These are phyloP conservation scores for Samia ricini DNA, from an alignment of 1,140 invertebrate species.

Conservation along the genomic window DNA sequence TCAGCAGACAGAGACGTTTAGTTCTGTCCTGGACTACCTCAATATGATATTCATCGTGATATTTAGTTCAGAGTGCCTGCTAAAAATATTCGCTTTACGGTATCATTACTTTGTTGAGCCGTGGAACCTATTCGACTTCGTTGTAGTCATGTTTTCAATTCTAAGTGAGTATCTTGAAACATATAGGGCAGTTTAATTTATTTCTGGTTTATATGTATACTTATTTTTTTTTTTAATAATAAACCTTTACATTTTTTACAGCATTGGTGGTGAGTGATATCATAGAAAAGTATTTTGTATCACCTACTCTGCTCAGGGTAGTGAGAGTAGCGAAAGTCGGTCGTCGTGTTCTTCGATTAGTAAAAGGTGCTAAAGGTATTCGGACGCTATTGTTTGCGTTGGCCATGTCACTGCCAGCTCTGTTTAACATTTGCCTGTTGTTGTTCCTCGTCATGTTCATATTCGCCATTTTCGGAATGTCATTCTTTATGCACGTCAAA, in stretches of 20 bases:
- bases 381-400: constrained; percentile 97
- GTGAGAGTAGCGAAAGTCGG: constrained; percentile 98
- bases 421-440: constrained; percentile 99
- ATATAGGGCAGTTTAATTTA: not conserved
- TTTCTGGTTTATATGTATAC: not conserved
- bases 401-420: constrained; percentile 97
- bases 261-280: constrained; percentile 97
- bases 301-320: constrained; percentile 96
- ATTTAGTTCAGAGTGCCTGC: constrained; percentile 97
- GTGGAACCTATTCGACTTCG: constrained; percentile 99
- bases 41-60: constrained; percentile 99
- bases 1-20: constrained; percentile 90
- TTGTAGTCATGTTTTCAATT: constrained; percentile 99
- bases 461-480: constrained; percentile 99
- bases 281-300: constrained; percentile 98
- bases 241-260: constrained; percentile 71
- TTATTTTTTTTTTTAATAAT: not conserved
- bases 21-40: constrained; percentile 90
- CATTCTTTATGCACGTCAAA: constrained; percentile 99
- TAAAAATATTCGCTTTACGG: constrained; percentile 97
- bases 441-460: constrained; percentile 99
- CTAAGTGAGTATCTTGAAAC: constrained; percentile 84
- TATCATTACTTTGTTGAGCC: constrained; percentile 99
- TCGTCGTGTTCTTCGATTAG: constrained; percentile 95
- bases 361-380: constrained; percentile 98